phyloP scores from a whole-genome alignment of 2,113 vertebrate species.

The Nicator chloris region DNA sequence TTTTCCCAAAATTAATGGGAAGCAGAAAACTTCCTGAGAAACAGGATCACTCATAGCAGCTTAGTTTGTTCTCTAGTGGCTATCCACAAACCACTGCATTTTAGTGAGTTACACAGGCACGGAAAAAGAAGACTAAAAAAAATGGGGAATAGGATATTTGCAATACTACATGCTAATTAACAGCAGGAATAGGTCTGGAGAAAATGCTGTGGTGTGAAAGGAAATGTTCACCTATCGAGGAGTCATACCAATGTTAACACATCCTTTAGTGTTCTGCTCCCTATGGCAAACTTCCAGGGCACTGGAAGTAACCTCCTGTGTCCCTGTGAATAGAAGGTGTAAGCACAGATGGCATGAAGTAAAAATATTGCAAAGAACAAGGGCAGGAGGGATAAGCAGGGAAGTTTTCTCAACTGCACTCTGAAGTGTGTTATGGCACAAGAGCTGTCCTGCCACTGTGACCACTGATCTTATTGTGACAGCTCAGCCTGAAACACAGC shows the following conservation, averaged over 20 bases:
- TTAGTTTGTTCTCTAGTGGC: not conserved
- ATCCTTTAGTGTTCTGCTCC: not conserved
- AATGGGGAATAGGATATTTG: not conserved
- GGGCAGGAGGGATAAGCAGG: not conserved
- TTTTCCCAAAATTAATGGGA: not conserved
- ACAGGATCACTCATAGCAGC: not conserved
- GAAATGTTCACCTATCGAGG: rapidly evolving
- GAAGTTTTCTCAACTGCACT: not conserved
- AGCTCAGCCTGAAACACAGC: not conserved
- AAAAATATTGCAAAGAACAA: not conserved
- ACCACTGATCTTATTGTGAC: not conserved
- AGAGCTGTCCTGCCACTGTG: not conserved
- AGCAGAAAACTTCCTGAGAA: not conserved
- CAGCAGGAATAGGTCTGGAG: not conserved
- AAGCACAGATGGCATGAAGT: not conserved
- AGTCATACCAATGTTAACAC: not conserved
- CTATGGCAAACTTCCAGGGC: not conserved
- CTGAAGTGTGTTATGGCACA: not conserved
- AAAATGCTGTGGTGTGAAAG: not conserved
- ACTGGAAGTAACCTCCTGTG: not conserved
- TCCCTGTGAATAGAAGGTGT: not conserved
- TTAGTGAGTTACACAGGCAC: not conserved
- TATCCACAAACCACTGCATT: not conserved
- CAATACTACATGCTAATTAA: not conserved
- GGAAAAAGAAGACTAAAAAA: not conserved